A percentile compares a stretch with the other conserved stretches of the same genome.
These are phyloP conservation scores for Drosophila pectinifera DNA, from an alignment of 1,140 invertebrate species.

Conservation along the genomic window DNA sequence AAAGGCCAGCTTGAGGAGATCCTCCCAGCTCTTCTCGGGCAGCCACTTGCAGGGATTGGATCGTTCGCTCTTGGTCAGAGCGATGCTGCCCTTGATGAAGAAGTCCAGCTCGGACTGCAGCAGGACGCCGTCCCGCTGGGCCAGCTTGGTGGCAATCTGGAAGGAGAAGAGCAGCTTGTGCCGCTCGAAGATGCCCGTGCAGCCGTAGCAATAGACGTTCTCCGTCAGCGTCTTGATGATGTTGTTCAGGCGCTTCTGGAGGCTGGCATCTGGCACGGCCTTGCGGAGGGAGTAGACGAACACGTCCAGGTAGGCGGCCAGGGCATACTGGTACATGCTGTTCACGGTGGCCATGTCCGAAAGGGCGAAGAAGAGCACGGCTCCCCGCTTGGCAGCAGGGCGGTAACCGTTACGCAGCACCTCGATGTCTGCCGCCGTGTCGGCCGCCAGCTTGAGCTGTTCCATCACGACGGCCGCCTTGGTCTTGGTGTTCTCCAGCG, in stretches of 20 bases:
- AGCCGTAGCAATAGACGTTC: slow-evolving; percentile 95
- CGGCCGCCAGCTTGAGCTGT: slow-evolving; percentile 90
- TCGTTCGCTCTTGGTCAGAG: slow-evolving; percentile 89
- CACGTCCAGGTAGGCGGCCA: slow-evolving; percentile 92
- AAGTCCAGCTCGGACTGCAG: slow-evolving; percentile 92
- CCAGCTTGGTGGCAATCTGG: slow-evolving; percentile 93
- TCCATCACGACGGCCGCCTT: slow-evolving; percentile 91
- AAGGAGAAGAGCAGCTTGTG: slow-evolving; percentile 96
- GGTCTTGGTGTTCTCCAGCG: slow-evolving; percentile 94
- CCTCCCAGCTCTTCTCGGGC: slow-evolving; percentile 91
- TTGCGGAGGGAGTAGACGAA: slow-evolving; percentile 92
- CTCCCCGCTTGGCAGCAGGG: slow-evolving; percentile 92
- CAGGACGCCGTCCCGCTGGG: slow-evolving; percentile 88
- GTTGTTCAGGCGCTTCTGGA: slow-evolving; percentile 90
- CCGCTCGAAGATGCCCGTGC: slow-evolving; percentile 95
- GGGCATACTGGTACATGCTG: slow-evolving; percentile 96
- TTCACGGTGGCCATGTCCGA: slow-evolving; percentile 94
- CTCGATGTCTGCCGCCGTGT: slow-evolving; percentile 91
- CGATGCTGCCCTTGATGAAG: slow-evolving; percentile 94
- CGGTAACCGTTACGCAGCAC: slow-evolving; percentile 92
- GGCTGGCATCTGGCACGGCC: slow-evolving; percentile 90
- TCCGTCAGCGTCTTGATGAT: slow-evolving; percentile 94
- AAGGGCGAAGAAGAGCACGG: slow-evolving; percentile 95
- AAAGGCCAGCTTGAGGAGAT: slow-evolving; percentile 89
- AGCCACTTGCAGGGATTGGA: slow-evolving; percentile 91